These are phyloP conservation scores for Myotis davidii DNA, from an alignment of 2,113 vertebrate genomes.

Conservation along the genomic window DNA sequence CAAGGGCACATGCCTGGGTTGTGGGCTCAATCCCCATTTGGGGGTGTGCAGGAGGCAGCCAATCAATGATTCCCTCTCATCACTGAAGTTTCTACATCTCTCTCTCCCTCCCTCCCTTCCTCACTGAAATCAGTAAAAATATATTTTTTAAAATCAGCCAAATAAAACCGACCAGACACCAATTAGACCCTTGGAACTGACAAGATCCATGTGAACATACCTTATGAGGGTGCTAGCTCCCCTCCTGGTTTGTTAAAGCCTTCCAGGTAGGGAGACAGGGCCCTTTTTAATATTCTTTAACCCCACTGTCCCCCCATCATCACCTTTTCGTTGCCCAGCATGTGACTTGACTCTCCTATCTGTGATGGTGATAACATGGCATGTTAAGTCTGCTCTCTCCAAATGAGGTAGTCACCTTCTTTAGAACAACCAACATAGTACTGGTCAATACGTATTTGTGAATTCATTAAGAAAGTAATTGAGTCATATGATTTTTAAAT, in stretches of 20 bases:
- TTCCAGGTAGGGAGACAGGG: neutral
- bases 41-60: too few relatives aligned
- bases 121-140: too few relatives aligned
- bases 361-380: neutral
- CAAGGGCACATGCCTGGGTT: too few relatives aligned
- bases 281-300: neutral
- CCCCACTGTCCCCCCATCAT: neutral
- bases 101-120: too few relatives aligned
- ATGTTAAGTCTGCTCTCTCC: neutral
- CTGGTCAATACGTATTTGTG: neutral
- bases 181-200: neutral
- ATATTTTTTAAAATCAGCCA: neutral
- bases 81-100: too few relatives aligned
- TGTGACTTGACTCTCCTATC: neutral
- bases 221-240: neutral
- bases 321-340: neutral
- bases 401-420: neutral
- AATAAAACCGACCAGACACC: neutral
- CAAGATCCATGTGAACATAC: neutral
- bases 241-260: neutral
- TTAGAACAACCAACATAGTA: neutral
- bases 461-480: neutral
- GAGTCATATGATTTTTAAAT: neutral
- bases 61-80: too few relatives aligned
- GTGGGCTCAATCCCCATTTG: too few relatives aligned